phyloP scores from a whole-genome alignment of 2,113 vertebrate genomes.

The Rattus rattus region DNA sequence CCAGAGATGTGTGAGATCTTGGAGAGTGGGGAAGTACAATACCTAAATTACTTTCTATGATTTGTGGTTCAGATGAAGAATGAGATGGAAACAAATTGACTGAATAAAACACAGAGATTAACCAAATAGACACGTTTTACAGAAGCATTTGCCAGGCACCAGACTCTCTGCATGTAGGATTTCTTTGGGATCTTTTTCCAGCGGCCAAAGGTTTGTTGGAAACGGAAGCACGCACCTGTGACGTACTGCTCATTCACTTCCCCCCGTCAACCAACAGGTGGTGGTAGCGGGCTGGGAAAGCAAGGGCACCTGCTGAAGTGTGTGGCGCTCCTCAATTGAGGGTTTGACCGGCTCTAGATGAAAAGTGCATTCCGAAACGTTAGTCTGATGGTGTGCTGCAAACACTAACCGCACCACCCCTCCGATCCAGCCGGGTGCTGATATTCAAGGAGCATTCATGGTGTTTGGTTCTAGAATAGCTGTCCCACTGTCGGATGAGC shows the following conservation, averaged over 20 bases:
- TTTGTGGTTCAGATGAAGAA: background rate
- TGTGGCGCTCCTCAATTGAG: background rate
- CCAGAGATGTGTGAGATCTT: background rate
- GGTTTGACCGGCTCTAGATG: background rate
- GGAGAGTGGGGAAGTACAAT: background rate
- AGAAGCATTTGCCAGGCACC: no score
- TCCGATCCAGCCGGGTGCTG: background rate
- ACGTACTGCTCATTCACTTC: background rate
- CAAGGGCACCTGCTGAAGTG: background rate
- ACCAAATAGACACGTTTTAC: background rate
- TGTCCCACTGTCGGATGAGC: background rate
- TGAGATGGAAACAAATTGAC: background rate
- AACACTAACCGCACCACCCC: background rate
- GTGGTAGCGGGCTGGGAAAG: background rate
- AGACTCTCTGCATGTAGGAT: no score
- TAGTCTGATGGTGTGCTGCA: background rate
- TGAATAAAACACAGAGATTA: background rate
- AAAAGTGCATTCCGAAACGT: background rate
- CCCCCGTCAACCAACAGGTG: slow-evolving; percentile 42
- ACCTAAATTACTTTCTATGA: background rate
- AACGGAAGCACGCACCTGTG: no score
- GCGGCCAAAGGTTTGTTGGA: no score
- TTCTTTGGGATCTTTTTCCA: no score
- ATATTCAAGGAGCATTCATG: background rate
- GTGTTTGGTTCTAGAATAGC: background rate